These are phyloP conservation scores for Choristoneura fumiferana DNA, from an alignment of 1,140 invertebrate genomes.

Conservation along the genomic window DNA sequence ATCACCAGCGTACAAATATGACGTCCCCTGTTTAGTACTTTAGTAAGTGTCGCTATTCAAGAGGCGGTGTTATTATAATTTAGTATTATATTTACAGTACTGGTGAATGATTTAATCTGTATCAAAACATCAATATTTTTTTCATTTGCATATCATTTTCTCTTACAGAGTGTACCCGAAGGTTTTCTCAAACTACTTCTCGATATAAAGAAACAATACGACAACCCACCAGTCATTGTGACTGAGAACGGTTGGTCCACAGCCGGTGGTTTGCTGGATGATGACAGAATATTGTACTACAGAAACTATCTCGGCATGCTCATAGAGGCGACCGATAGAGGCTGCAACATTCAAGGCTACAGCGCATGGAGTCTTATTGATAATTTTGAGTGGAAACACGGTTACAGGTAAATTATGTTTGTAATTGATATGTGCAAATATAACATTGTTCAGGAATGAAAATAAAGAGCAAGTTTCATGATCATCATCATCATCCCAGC, in stretches of 20 bases:
- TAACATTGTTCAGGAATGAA: no score
- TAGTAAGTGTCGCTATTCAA: no score
- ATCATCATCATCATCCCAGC: no score
- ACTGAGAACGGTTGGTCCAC: conserved; percentile 65
- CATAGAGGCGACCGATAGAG: conserved; percentile 59
- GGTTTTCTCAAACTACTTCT: conserved; percentile 59
- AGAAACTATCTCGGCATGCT: conserved; percentile 61
- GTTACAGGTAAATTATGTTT: conserved; percentile 76
- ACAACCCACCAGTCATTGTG: conserved; percentile 51
- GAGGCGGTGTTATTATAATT: no score
- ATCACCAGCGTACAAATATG: no score
- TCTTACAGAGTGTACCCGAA: conserved; percentile 41
- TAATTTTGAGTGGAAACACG: conserved; percentile 82
- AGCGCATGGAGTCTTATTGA: conserved; percentile 83
- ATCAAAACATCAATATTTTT: no score
- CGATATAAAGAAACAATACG: conserved; percentile 45
- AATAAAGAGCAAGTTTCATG: no score
- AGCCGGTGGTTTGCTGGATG: conserved; percentile 43
- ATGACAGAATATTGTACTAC: conserved; percentile 65
- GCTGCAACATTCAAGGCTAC: conserved; percentile 72
- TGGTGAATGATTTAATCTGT: no score
- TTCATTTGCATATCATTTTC: no score
- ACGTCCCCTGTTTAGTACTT: no score
- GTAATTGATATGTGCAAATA: no score
- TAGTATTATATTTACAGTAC: no score